Base-by-base conservation (phyloP, 2,888 invertebrate species). In the Caenorhabditis sinica region DNA sequence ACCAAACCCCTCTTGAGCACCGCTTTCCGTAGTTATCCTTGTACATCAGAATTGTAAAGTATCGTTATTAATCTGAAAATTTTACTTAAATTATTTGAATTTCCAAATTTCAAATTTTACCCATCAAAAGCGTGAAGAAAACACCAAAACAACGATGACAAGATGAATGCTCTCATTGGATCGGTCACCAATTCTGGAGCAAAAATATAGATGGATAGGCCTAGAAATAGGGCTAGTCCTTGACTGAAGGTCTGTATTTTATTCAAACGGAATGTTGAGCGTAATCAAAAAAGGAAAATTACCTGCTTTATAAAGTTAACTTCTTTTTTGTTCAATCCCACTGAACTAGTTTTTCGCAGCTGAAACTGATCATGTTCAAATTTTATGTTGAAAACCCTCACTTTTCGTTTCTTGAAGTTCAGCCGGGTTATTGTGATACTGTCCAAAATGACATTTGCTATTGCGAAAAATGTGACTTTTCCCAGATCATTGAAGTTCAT, bases 221-320 rank as follows among this genome's bases (percentile, higher is more conserved):
- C 60, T 15, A 72, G 45, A 20, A 72, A 72, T 13, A 72, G n/a
- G 0, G 30, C 45, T 13, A 72, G n/a, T 1, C 40, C 43, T 45
- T 72, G 71, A n/a, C 60, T 60, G 45, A 72, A 43, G 25, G 71
- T 60, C 60, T 71, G 71, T 17, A 71, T n/a, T n/a, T n/a, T 58
- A 53, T 6, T 1, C 8, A 30, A 17, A 9, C 40, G 1, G 40
- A 5, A 8, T 40, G 9, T 20, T n/a, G 9, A 36, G 5, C 6
- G 0, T 40, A 20, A 0, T 8, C 1, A 23, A n/a, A n/a, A n/a
- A n/a, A n/a, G n/a, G n/a, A 45, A 5, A 25, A 9, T 28, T 6
- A 71, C 71, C 71, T 72, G 71, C 28, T 72, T 72, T 43, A 72
- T 4, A 45, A 72, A 71, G 23, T 71, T 17, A 0, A 71, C 25